A percentile compares a stretch with the other conserved stretches of the same genome.
phyloP scores from a whole-genome alignment of 2,113 vertebrate genomes.

The Dinomys branickii region DNA sequence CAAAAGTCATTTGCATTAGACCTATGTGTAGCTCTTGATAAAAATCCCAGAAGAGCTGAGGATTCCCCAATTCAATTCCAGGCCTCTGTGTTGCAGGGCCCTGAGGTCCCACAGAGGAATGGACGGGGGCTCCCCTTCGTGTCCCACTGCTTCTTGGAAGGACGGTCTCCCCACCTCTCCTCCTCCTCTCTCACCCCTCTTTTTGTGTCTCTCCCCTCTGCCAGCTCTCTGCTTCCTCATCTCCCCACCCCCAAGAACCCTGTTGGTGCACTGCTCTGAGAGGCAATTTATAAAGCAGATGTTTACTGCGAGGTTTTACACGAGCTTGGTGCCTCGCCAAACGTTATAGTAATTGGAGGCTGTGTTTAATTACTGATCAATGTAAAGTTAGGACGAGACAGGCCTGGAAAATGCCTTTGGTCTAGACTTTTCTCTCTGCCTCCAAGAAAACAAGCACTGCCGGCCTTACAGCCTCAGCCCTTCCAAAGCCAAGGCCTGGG shows the following conservation, averaged over 20 bases:
- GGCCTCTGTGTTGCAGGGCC: not conserved
- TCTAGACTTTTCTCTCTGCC: constrained; percentile 41
- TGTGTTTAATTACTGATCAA: constrained; percentile 79
- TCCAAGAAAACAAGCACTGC: not conserved
- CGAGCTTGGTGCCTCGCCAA: constrained; percentile 68
- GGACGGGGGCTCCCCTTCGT: rapidly evolving
- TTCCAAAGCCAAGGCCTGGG: not conserved
- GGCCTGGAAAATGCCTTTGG: constrained; percentile 54
- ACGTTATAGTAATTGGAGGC: constrained; percentile 76
- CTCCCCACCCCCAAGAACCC: not conserved
- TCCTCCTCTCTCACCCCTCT: not conserved
- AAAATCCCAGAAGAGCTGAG: not conserved
- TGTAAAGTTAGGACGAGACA: constrained; percentile 57
- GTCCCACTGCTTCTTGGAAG: not conserved
- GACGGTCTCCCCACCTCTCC: not conserved
- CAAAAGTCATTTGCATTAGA: constrained; percentile 22
- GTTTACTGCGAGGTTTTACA: constrained; percentile 71
- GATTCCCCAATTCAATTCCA: not conserved
- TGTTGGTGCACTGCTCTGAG: not conserved
- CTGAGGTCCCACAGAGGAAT: rapidly evolving
- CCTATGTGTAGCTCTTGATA: not conserved
- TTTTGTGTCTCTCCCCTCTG: not conserved
- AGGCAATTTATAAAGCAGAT: constrained; percentile 79
- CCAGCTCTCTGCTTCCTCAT: not conserved
- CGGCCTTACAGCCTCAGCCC: not conserved